These are phyloP conservation scores for Malaclemys terrapin DNA, from an alignment of 2,113 vertebrate genomes.

Conservation along the genomic window DNA sequence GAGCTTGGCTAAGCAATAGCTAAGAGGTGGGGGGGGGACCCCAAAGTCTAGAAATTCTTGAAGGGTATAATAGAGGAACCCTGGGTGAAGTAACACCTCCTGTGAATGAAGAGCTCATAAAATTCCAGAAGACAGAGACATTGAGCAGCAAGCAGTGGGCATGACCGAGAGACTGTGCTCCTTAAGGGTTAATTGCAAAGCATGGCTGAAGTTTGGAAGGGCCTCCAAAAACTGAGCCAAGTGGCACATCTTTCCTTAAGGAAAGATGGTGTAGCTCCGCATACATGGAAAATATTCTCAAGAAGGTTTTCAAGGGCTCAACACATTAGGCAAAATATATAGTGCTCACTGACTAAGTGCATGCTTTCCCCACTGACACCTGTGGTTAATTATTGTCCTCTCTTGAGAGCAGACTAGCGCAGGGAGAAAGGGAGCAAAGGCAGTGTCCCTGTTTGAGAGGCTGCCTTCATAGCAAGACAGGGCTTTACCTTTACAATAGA, in stretches of 20 bases:
- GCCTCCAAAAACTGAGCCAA: no score
- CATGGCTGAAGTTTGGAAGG: no score
- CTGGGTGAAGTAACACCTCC: neutral
- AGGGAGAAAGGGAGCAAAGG: neutral
- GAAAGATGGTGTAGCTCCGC: no score
- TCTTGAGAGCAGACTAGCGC: neutral
- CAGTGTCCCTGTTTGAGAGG: no score
- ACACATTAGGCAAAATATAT: neutral
- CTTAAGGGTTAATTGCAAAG: neutral
- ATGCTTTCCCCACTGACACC: neutral
- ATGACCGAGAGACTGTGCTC: neutral
- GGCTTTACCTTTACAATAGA: neutral
- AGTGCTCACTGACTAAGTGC: neutral
- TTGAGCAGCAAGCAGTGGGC: neutral
- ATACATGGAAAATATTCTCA: neutral
- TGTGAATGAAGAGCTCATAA: neutral
- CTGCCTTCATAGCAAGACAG: neutral
- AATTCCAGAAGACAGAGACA: neutral
- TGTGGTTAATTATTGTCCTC: neutral
- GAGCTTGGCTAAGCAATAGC: neutral
- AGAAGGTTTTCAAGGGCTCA: neutral
- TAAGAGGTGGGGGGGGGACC: accelerated
- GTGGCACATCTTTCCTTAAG: no score
- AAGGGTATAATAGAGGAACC: neutral
- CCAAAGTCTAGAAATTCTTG: accelerated